phyloP scores from a whole-genome alignment of 2,113 vertebrate genomes.

The Terrapene triunguis region DNA sequence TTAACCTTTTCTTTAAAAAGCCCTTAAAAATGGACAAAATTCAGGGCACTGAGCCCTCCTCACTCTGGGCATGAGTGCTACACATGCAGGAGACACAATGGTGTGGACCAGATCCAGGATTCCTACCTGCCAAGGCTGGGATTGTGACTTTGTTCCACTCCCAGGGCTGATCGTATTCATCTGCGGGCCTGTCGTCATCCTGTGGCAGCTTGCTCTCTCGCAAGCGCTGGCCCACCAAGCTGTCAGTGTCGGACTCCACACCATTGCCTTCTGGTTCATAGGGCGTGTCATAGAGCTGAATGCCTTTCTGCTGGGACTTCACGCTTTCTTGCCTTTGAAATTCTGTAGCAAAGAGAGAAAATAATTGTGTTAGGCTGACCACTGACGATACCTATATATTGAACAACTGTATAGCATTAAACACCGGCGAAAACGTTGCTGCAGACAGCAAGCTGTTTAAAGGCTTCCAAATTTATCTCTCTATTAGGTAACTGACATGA shows the following conservation, averaged over 20 bases:
- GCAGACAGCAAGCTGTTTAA: constrained; percentile 13
- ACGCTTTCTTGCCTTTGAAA: constrained; percentile 83
- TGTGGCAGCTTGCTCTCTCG: constrained; percentile 95
- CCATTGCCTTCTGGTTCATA: constrained; percentile 91
- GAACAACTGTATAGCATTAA: not conserved
- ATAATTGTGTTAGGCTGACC: constrained; percentile 24
- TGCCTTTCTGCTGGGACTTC: constrained; percentile 77
- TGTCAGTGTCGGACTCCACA: constrained; percentile 87
- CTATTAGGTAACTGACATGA: not conserved
- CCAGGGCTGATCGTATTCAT: constrained; percentile 99
- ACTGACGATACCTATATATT: not conserved
- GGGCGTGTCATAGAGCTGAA: constrained; percentile 94
- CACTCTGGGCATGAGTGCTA: not conserved
- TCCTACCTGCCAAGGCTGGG: constrained; percentile 94
- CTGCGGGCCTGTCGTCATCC: constrained; percentile 95
- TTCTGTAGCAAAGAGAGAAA: constrained; percentile 69
- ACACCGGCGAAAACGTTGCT: not conserved
- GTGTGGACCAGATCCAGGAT: not conserved
- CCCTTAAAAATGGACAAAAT: not conserved
- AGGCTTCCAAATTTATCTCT: not conserved
- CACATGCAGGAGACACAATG: not conserved
- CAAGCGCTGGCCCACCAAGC: constrained; percentile 80
- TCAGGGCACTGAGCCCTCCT: not conserved
- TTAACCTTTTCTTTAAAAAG: not conserved
- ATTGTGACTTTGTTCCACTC: constrained; percentile 98